Conservation (phyloP, 2,797 vertebrate species). For the Poecilia picta region DNA sequence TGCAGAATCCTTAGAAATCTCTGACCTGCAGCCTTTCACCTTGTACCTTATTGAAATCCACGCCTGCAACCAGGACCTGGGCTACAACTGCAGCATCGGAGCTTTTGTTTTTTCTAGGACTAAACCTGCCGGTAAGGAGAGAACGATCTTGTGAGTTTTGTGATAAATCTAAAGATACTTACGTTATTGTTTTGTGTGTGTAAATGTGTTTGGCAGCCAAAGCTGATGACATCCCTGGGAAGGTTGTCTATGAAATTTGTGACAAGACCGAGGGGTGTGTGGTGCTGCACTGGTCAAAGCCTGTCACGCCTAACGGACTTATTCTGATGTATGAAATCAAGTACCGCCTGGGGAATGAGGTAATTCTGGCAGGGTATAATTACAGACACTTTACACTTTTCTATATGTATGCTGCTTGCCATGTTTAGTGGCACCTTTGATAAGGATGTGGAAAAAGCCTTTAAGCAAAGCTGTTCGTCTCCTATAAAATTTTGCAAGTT, state of each 20-base stretch:
- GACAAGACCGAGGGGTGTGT: conserved; percentile 88
- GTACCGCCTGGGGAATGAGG: conserved; percentile 89
- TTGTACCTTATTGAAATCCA: conserved; percentile 97
- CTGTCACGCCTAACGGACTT: conserved; percentile 90
- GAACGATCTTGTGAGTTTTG: background rate
- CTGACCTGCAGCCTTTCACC: conserved; percentile 91
- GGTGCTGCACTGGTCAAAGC: conserved; percentile 91
- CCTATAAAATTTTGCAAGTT: background rate
- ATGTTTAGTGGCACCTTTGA: background rate
- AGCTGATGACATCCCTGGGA: conserved; percentile 94
- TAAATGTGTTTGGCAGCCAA: conserved; percentile 80
- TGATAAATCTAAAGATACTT: background rate
- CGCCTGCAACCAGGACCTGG: conserved; percentile 94
- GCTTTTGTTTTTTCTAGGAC: conserved; percentile 96
- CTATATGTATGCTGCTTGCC: background rate
- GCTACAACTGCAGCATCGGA: conserved; percentile 88
- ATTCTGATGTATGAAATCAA: conserved; percentile 98
- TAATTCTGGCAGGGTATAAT: conserved; percentile 65
- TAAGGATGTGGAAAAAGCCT: background rate
- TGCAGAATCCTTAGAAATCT: conserved; percentile 88
- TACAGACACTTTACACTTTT: background rate
- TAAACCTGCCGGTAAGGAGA: conserved; percentile 89
- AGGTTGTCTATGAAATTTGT: conserved; percentile 84
- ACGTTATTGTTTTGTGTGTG: conserved; percentile 1
- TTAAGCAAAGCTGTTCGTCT: background rate